Evolutionary conservation across 2,888 invertebrate species (phyloP), one percentile per base, ranked within the genome.

Genomic region (Lycia hirtaria): DNA sequence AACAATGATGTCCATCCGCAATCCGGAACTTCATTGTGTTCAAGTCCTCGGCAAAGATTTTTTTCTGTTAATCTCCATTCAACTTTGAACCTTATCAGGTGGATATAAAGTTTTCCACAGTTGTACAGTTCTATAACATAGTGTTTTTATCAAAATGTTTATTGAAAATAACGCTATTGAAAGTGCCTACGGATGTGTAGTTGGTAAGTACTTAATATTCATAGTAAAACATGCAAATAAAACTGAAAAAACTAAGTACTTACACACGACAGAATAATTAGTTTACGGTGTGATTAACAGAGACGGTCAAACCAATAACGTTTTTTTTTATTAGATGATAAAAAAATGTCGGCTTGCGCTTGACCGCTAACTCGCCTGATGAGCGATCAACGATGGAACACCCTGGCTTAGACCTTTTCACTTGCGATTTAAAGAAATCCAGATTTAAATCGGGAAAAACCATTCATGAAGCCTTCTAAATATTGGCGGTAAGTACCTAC

Each of bases 1-100:
- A 47, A 47, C 40, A 33, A 47, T 48, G 19, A 7, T 38, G 37
- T 37, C 35, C 48, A 43, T 43, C 28, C 32, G 28, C 15, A 35
- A 43, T 35, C 35, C 14, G 14, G 45, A 38, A 26, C 37, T 45
- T 24, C 14, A 54, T 51, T 52, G 32, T 14, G 15, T 37, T 12
- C 38, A 20, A 20, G 38, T 47, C 32, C 38, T 22, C 40, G 28
- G 20, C 19, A 38, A 28, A 33, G 2, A 26, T 20, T 15, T 6
- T 19, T 37, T 10, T 38, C 14, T 22, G n/a, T n/a, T 3, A 1
- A 17, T n/a, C 28, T 26, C n/a, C n/a, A 38, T 22, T 30, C 30
- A 24, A 47, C 10, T 53, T 38, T 45, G 38, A 40, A 47, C 45
- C 40, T 45, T 53, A 53, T 5, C 4, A 2, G 10, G 7, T 28